These are phyloP conservation scores for Ectobius pallidus DNA, from an alignment of 2,888 invertebrate genomes.

Conservation along the genomic window DNA sequence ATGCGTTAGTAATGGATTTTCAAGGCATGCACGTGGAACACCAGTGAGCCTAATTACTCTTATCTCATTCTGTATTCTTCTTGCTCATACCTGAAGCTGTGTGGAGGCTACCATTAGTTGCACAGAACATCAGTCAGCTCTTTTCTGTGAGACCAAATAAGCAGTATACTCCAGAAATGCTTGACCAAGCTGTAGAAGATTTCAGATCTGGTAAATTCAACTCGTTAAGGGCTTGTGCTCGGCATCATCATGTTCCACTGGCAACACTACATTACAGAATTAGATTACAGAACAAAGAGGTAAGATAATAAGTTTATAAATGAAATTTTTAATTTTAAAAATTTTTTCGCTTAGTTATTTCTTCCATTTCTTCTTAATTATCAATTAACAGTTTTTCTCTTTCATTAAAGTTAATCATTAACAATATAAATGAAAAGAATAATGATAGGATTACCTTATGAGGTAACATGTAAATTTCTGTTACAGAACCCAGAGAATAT, in stretches of 20 bases:
- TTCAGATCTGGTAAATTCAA: slow-evolving; percentile 44
- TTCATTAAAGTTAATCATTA: no score
- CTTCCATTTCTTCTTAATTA: no score
- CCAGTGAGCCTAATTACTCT: background rate
- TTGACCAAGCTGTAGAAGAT: slow-evolving; percentile 46
- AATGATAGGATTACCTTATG: no score
- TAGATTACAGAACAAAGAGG: slow-evolving; percentile 36
- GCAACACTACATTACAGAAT: slow-evolving; percentile 46
- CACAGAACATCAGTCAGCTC: background rate
- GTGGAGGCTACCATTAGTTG: background rate
- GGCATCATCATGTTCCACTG: slow-evolving; percentile 46
- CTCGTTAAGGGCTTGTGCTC: slow-evolving; percentile 45
- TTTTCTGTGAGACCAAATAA: slow-evolving; percentile 15
- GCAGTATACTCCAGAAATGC: slow-evolving; percentile 44
- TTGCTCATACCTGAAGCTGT: slow-evolving; percentile 1
- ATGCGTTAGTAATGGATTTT: no score
- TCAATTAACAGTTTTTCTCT: no score
- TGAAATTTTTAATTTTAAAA: no score
- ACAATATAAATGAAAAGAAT: no score
- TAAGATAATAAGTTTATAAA: slow-evolving; percentile 12
- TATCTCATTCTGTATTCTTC: background rate
- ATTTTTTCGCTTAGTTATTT: no score
- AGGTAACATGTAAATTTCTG: background rate
- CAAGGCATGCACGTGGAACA: background rate
- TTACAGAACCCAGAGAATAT: slow-evolving; percentile 1